phyloP scores from a whole-genome alignment of 1,140 invertebrate genomes.

The Epicauta chinensis region DNA sequence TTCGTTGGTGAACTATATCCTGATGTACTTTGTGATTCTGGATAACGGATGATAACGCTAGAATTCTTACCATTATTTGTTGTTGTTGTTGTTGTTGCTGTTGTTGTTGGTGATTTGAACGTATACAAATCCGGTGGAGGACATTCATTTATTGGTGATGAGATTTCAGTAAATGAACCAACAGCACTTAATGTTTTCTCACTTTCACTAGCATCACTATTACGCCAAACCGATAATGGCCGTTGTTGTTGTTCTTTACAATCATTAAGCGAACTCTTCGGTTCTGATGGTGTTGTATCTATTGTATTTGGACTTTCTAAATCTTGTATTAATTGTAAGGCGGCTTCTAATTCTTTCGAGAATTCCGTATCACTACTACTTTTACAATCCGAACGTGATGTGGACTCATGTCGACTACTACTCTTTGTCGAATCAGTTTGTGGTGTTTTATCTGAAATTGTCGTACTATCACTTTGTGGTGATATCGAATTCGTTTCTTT shows the following conservation, averaged over 20 bases:
- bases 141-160: conserved; percentile 35
- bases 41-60: conserved; percentile 34
- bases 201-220: conserved; percentile 38
- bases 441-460: conserved; percentile 28
- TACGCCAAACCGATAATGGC: conserved; percentile 32
- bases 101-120: conserved; percentile 27
- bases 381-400: conserved; percentile 27
- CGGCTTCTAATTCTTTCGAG: conserved; percentile 45
- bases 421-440: conserved; percentile 22
- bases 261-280: conserved; percentile 18
- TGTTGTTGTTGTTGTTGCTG: conserved; percentile 18
- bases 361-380: conserved; percentile 43
- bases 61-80: conserved; percentile 36
- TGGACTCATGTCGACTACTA: conserved; percentile 31
- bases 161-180: conserved; percentile 37
- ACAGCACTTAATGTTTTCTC: conserved; percentile 42
- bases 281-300: conserved; percentile 41
- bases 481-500: conserved; percentile 34
- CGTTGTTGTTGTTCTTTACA: conserved; percentile 18
- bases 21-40: conserved; percentile 44
- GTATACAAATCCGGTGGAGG: conserved; percentile 31
- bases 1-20: conserved; percentile 44
- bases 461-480: conserved; percentile 29
- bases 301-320: conserved; percentile 45
- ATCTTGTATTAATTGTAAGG: conserved; percentile 46